Conservation (phyloP, 1,140 invertebrate genomes). For the Metopolophium dirhodum region DNA sequence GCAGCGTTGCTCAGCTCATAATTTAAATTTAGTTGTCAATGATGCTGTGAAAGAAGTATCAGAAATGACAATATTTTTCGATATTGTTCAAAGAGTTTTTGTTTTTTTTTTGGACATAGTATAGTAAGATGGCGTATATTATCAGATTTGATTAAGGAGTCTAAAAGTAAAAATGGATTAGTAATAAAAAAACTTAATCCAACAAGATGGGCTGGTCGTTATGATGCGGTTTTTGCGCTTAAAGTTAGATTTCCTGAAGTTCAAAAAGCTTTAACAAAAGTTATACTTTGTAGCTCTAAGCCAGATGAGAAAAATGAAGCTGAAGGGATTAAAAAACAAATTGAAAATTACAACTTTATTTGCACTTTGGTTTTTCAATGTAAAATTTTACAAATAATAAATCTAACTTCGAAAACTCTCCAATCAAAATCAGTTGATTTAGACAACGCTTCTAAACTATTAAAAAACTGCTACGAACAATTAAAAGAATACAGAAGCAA, state of each 20-base stretch:
- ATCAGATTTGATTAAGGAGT: not conserved
- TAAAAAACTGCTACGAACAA: slow-evolving; percentile 35
- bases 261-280: slow-evolving; percentile 35
- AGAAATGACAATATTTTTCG: not conserved
- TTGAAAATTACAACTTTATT: slow-evolving; percentile 41
- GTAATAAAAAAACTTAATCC: not conserved
- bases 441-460: slow-evolving; percentile 10
- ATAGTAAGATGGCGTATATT: not conserved
- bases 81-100: not conserved
- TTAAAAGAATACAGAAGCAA: slow-evolving; percentile 30
- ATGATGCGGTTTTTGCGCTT: not conserved
- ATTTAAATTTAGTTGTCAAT: not conserved
- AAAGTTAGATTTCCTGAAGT: slow-evolving; percentile 25
- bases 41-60: not conserved
- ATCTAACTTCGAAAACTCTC: slow-evolving; percentile 22
- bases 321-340: slow-evolving; percentile 37
- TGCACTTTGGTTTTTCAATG: slow-evolving; percentile 37
- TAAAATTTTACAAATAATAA: slow-evolving; percentile 39
- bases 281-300: slow-evolving; percentile 32
- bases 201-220: not conserved
- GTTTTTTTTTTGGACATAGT: slow-evolving; percentile 1
- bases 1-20: not conserved
- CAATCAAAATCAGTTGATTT: slow-evolving; percentile 32
- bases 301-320: slow-evolving; percentile 10
- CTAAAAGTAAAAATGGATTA: not conserved